Base-by-base conservation (phyloP, 1,140 invertebrate genomes). In the Adoxophyes honmai region DNA sequence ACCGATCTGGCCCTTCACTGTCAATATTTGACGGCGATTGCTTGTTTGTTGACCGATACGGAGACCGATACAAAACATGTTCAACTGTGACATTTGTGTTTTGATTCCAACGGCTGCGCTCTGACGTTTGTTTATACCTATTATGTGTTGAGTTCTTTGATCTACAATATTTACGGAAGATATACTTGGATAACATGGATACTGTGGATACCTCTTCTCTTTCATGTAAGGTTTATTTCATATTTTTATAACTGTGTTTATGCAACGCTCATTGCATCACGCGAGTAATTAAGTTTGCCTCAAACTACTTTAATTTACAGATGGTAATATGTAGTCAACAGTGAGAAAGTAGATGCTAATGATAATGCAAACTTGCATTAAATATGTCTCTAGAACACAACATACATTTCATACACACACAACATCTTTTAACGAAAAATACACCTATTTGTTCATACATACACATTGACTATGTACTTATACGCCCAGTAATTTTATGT, bases 21-120 rank as follows among this genome's bases (percentile, higher is more conserved):
- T 72, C 71, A 75, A 74, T 78, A 79, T 80, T 78, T 78, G 51
- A 18, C 54, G 38, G 62, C 66, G 68, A 73, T 58, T 62, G 38
- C 67, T 61, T 65, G 42, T 48, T 28, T 48, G 28, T 48, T 48
- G 42, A 48, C 42, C 7, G 21, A 48, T 48, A 33, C 21, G 21
- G 4, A 21, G 42, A 28, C 21, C 42, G 16, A 16, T n/a, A 21
- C 18, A 7, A 28, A 48, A 48, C 18, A 48, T 48, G 42, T 18
- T 48, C 42, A 48, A 48, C 42, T 48, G 21, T 48, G 42, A 18
- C 42, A 48, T 18, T 48, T 48, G 42, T 48, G 42, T 48, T 21
- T 48, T 48, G 42, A 48, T 48, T 48, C 21, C 42, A 48, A 48
- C 42, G 42, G 42, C 42, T 48, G 42, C 21, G 42, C 42, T 48